Evolutionary conservation across 2,888 invertebrate species (phyloP).

Genomic region (Cantharis rufa): DNA sequence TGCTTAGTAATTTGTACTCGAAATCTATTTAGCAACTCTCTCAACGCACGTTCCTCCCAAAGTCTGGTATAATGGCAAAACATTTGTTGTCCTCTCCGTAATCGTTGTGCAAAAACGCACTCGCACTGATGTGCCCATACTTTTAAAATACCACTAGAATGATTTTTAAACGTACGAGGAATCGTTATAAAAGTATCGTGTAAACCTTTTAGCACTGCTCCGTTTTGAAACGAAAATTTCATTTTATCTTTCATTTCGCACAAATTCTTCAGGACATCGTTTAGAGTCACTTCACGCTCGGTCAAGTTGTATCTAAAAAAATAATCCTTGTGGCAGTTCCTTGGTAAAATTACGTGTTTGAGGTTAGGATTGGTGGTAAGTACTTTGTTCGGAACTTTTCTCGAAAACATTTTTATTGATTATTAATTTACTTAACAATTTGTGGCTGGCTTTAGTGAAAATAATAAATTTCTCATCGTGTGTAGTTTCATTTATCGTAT

Average conservation of each 20-base stretch:
- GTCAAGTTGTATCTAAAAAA: slow-evolving; percentile 36
- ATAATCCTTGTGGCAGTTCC: slow-evolving; percentile 17
- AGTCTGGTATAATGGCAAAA: slow-evolving; percentile 65
- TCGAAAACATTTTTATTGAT: slow-evolving; percentile 24
- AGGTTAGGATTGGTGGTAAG: slow-evolving; percentile 45
- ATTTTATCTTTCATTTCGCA: slow-evolving; percentile 18
- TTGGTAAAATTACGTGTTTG: slow-evolving; percentile 39
- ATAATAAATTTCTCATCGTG: not conserved
- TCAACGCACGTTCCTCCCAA: slow-evolving; percentile 66
- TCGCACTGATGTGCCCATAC: slow-evolving; percentile 62
- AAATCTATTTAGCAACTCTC: slow-evolving; percentile 58
- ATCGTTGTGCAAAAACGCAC: slow-evolving; percentile 63
- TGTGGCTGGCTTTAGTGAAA: not conserved
- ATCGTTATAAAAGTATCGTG: slow-evolving; percentile 23
- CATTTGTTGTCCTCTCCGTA: slow-evolving; percentile 67
- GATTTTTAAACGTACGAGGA: slow-evolving; percentile 53
- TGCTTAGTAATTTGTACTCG: slow-evolving; percentile 55
- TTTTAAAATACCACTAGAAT: slow-evolving; percentile 58
- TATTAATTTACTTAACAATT: not conserved
- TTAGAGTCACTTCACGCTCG: slow-evolving; percentile 38
- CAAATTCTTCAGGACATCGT: slow-evolving; percentile 33
- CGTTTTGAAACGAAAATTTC: slow-evolving; percentile 8
- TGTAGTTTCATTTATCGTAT: not conserved
- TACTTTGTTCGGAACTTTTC: slow-evolving; percentile 31
- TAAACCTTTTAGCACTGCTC: slow-evolving; percentile 3